Percentiles rank a stretch among this genome's conserved stretches.
Conservation (phyloP, 2,888 invertebrate genomes). For the Aphidoletes aphidimyza region DNA sequence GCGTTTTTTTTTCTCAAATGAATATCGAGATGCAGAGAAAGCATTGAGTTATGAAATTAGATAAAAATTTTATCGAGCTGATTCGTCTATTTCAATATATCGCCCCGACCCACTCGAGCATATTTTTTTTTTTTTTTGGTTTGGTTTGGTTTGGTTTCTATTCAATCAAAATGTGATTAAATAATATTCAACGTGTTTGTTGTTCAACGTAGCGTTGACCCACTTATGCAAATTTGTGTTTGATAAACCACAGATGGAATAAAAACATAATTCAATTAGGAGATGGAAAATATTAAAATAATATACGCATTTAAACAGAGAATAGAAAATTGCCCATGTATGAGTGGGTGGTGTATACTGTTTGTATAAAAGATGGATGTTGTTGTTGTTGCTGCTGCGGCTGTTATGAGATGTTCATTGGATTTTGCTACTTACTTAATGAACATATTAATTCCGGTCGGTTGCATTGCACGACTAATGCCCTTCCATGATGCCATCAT, state of each 20-base stretch:
- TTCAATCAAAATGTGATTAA: no score
- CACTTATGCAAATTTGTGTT: conserved; percentile 35
- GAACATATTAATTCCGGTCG: conserved; percentile 91
- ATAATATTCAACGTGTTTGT: background rate
- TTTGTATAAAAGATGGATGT: background rate
- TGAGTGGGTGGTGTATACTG: background rate
- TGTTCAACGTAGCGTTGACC: conserved; percentile 38
- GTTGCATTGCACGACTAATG: conserved; percentile 87
- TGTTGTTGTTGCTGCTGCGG: background rate
- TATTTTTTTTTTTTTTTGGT: background rate
- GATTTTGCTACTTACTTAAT: conserved; percentile 77
- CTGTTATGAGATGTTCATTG: background rate
- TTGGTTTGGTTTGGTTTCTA: no score
- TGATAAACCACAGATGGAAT: background rate
- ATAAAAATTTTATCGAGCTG: no score
- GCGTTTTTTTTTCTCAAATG: background rate
- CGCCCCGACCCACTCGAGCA: no score
- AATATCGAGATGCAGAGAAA: background rate
- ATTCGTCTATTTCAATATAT: no score
- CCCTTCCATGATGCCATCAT: conserved; percentile 93
- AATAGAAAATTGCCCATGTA: background rate
- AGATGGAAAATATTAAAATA: background rate
- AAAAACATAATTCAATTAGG: conserved; percentile 34
- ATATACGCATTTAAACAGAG: no score
- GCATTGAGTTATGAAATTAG: no score